These are phyloP conservation scores for Alethe diademata DNA, from an alignment of 2,113 vertebrate species.

Conservation along the genomic window DNA sequence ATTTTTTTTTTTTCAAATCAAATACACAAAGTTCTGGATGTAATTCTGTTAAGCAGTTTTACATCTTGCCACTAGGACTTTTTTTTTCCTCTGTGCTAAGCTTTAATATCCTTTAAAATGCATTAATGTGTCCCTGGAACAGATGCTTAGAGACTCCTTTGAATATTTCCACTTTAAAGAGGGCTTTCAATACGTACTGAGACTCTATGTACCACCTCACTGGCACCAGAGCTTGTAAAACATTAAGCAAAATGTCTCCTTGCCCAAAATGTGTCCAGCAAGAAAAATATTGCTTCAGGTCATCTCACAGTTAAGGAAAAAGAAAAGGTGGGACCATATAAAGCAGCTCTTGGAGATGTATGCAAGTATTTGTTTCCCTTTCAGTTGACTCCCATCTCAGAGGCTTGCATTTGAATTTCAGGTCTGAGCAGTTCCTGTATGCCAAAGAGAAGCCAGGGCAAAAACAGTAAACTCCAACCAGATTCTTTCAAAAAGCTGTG, in stretches of 20 bases:
- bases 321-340: background rate
- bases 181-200: conserved; percentile 63
- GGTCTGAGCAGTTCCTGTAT: background rate
- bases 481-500: background rate
- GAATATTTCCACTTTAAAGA: conserved; percentile 81
- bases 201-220: conserved; percentile 55
- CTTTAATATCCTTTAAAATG: conserved; percentile 80
- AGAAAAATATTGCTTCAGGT: conserved; percentile 51
- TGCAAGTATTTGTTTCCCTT: background rate
- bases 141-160: conserved; percentile 74
- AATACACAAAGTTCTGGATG: conserved; percentile 72
- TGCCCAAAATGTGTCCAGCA: conserved; percentile 24
- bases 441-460: background rate
- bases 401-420: background rate
- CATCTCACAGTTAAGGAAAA: background rate
- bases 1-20: conserved; percentile 68
- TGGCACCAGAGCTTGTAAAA: conserved; percentile 67
- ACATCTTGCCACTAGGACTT: conserved; percentile 74
- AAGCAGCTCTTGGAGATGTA: background rate
- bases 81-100: conserved; percentile 64
- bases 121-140: conserved; percentile 76
- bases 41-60: conserved; percentile 80
- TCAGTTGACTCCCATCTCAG: background rate
- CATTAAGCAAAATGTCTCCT: conserved; percentile 50
- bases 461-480: background rate